phyloP scores from a whole-genome alignment of 2,113 vertebrate genomes.

The Pteronura brasiliensis region DNA sequence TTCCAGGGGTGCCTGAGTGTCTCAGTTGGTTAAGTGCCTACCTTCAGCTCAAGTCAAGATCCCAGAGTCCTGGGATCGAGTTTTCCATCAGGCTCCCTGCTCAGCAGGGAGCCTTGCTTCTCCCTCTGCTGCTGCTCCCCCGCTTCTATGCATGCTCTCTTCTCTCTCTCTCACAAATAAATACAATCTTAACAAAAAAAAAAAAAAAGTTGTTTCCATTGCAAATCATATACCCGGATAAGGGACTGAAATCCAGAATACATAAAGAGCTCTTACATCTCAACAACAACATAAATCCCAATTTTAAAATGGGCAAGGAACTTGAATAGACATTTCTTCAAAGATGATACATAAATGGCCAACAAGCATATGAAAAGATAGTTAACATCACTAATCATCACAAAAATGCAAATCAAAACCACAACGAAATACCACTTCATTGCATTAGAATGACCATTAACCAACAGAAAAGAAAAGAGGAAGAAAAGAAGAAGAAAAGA shows the following conservation, averaged over 20 bases:
- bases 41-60: too few species aligned
- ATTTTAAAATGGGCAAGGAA: neutral
- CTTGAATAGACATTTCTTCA: neutral
- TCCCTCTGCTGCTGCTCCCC: too few species aligned
- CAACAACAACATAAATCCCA: neutral
- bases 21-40: too few species aligned
- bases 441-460: neutral
- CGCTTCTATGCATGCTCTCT: too few species aligned
- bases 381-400: neutral
- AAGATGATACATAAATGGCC: neutral
- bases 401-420: neutral
- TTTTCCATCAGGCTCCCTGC: too few species aligned
- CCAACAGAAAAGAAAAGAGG: neutral
- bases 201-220: neutral
- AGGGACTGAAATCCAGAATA: neutral
- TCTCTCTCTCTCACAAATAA: too few species aligned
- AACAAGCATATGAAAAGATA: neutral
- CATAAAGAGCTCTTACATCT: neutral
- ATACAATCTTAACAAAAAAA: too few species aligned
- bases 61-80: too few species aligned
- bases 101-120: too few species aligned
- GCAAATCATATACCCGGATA: neutral
- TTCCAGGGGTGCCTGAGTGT: neutral
- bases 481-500: neutral
- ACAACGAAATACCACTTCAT: neutral